Evolutionary conservation across 2,797 vertebrate species (phyloP), one percentile per base, ranked within the genome.

Genomic region (Balearica regulorum): DNA sequence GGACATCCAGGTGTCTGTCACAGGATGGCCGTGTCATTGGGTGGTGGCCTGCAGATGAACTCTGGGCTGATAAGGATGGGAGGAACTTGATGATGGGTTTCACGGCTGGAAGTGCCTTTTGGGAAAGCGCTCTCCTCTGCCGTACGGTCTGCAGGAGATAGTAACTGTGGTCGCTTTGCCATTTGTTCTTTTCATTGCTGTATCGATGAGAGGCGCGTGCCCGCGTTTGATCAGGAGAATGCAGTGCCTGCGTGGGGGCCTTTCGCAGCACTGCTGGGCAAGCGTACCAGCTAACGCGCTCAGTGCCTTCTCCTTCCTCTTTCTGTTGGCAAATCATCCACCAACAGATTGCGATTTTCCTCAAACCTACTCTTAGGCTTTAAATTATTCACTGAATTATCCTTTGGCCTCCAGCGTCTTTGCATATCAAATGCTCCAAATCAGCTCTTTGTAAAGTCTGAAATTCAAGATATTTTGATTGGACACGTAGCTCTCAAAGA

Each of bases 361-460:
- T 96, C 75, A 94, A 69, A 71, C 60, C 55, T 86, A 19, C 78
- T 93, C 81, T 62, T 66, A 66, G 66, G 57, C 37, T 92, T 90
- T 96, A 78, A 95, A 92, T 95, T 96, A 95, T 97, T 95, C 90
- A 91, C 90, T 65, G 66, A 55, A 48, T 94, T 95, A 69, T 96
- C 89, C 94, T 92, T 94, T 96, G 90, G 84, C 89, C 84, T 92
- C 25, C 58, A 89, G 54, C 84, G 93, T 54, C 92, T 96, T 91
- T 93, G 93, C 93, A 85, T 96, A 86, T 96, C 92, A 93, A 92
- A 91, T 89, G 72, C 61, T 85, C 57, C 77, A 85, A 33, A 94
- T 76, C 81, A 88, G 83, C 62, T 95, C 77, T 93, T 75, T 87
- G 25, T 79, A 25, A 95, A 94, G 92, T 96, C 96, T 89, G 78